phyloP scores from a whole-genome alignment of 2,888 invertebrate species.

The Lissocephala sabroskyi region DNA sequence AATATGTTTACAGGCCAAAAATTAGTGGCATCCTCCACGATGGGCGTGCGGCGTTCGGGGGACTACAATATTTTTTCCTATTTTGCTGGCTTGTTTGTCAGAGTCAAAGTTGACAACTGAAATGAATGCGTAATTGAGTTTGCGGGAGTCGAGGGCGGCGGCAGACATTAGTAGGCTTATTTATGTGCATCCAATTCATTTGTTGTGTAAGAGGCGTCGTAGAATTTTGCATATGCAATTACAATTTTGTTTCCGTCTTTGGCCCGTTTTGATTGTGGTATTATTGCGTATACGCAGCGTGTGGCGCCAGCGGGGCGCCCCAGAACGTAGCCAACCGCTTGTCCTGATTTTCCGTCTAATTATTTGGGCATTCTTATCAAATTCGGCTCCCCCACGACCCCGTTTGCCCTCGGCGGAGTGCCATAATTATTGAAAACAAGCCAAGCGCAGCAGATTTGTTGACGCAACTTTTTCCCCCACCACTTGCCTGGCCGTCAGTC shows the following conservation, averaged over 20 bases:
- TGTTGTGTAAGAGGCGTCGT: too few species aligned
- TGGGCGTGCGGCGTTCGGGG: too few species aligned
- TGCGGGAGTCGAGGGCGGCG: slow-evolving; percentile 5
- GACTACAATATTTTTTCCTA: background rate
- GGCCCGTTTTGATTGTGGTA: too few species aligned
- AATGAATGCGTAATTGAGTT: slow-evolving; percentile 66
- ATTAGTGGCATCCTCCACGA: slow-evolving; percentile 33
- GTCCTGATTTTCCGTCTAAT: background rate
- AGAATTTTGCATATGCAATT: slow-evolving; percentile 35
- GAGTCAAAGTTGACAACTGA: slow-evolving; percentile 54
- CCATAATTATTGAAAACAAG: slow-evolving; percentile 51
- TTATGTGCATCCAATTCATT: slow-evolving; percentile 1
- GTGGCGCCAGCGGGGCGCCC: slow-evolving; percentile 37
- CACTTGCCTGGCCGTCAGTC: too few species aligned
- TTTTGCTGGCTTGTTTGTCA: slow-evolving; percentile 28
- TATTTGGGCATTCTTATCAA: slow-evolving; percentile 30
- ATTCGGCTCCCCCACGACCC: slow-evolving; percentile 16
- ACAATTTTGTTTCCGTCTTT: background rate
- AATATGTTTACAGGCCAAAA: slow-evolving; percentile 62
- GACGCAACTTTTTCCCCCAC: slow-evolving; percentile 18
- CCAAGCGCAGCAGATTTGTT: slow-evolving; percentile 53
- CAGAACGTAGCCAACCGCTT: slow-evolving; percentile 3
- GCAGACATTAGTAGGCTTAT: slow-evolving; percentile 29
- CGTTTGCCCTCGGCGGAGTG: slow-evolving; percentile 2
- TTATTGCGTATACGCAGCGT: slow-evolving; percentile 4